Evolutionary conservation across 2,797 vertebrate species (phyloP).

Genomic region (Lutjanus campechanus): DNA sequence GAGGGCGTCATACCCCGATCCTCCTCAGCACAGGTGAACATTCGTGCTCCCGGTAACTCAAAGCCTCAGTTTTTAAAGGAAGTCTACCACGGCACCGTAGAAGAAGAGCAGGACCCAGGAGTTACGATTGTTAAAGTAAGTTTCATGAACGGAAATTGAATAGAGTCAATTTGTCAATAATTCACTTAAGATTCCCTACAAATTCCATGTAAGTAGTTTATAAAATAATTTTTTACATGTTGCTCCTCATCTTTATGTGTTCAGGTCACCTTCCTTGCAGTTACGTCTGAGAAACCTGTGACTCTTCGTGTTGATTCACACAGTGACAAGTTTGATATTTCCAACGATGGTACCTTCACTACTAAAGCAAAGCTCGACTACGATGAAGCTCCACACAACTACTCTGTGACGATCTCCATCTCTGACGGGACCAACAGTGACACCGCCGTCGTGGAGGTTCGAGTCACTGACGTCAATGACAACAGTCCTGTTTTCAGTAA

Average conservation of each 20-base stretch:
- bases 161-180: no score
- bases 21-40: conserved; percentile 74
- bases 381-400: conserved; percentile 77
- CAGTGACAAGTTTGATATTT: conserved; percentile 74
- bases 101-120: conserved; percentile 77
- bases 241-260: neutral
- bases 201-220: neutral
- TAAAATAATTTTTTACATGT: neutral
- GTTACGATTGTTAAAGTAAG: conserved; percentile 76
- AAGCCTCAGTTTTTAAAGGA: conserved; percentile 79
- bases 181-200: neutral
- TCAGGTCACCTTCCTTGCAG: conserved; percentile 64
- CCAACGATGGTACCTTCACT: conserved; percentile 69
- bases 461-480: conserved; percentile 86
- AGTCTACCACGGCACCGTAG: conserved; percentile 70
- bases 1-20: conserved; percentile 78
- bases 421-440: conserved; percentile 77
- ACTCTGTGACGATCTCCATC: conserved; percentile 81
- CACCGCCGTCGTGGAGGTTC: conserved; percentile 73
- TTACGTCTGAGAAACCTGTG: conserved; percentile 9
- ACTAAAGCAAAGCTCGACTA: conserved; percentile 81
- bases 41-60: conserved; percentile 80
- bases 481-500: conserved; percentile 83
- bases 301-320: conserved; percentile 69
- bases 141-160: neutral